Evolutionary conservation across 35 echinoderm and acorn worm species (phyloP), one percentile per base, ranked within the genome.

Genomic region (Diadema setosum): DNA sequence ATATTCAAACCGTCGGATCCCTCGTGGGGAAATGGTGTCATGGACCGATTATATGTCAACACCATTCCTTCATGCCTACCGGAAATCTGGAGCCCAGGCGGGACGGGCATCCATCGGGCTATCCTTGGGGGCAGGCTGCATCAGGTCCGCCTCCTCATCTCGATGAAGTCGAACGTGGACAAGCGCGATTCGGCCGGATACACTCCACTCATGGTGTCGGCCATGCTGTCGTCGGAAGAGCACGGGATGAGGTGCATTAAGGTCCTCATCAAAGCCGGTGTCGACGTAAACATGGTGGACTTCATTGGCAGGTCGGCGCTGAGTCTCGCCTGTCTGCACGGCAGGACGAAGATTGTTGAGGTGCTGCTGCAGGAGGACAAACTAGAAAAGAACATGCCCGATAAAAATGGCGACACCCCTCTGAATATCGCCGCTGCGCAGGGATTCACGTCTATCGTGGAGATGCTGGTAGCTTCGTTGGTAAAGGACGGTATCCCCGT

Each of bases 111-210:
- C 12, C 96, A 99, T 59, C 81, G 86, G 58, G 96, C 96, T 24
- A 84, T 99, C 33, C 25, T 82, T 26, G 96, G 91, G 32, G 65
- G 83, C 16, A 84, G 96, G 25, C 60, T 88, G 3, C 96, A 87
- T 44, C 96, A 99, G 67, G 93, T 99, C 2, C 65, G 90, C 3
- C 86, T 99, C 4, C 86, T 99, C 0, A 83, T 99, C 35, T 90
- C 89, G 1, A 48, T 99, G 37, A 93, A 93, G 26, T 69, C 88
- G 15, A 70, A 89, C 60, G 83, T 92, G 24, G 86, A 99, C 9
- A 94, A 94, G 59, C 34, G 89, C 23, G 96, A 99, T 80, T 52
- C 76, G 0, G 74, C 61, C 32, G 96, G 96, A 17, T 81, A 86
- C 21, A 99, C 96, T 0, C 92, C 96, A 12, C 41, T 94, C 4